Evolutionary conservation across 2,888 invertebrate genomes (phyloP).

Genomic region (Morpho deidamia): DNA sequence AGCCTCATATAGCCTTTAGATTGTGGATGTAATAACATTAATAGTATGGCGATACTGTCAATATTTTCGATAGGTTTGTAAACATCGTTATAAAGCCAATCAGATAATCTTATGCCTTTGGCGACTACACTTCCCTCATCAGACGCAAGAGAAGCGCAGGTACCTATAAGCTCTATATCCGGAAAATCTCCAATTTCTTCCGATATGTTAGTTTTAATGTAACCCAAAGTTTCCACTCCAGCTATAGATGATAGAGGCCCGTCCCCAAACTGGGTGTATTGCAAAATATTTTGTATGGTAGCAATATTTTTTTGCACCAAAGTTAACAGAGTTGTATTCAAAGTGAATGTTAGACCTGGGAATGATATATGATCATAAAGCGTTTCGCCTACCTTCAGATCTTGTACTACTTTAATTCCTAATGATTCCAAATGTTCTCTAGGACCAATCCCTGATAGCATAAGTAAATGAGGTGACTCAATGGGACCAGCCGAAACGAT

Average conservation of each 20-base stretch:
- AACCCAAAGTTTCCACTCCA: slow-evolving; percentile 78
- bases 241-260: slow-evolving; percentile 76
- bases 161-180: slow-evolving; percentile 81
- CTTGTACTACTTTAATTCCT: slow-evolving; percentile 78
- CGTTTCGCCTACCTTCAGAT: slow-evolving; percentile 82
- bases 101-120: slow-evolving; percentile 54
- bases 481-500: slow-evolving; percentile 85
- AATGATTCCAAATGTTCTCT: slow-evolving; percentile 75
- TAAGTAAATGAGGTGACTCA: slow-evolving; percentile 86
- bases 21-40: slow-evolving; percentile 80
- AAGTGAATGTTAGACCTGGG: slow-evolving; percentile 72
- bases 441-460: slow-evolving; percentile 83
- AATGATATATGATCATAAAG: slow-evolving; percentile 83
- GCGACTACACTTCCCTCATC: slow-evolving; percentile 70
- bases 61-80: slow-evolving; percentile 57
- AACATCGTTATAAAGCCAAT: slow-evolving; percentile 59
- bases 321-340: slow-evolving; percentile 61
- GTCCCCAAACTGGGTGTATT: slow-evolving; percentile 58
- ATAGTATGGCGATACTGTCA: slow-evolving; percentile 68
- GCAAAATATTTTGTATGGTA: slow-evolving; percentile 46
- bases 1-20: slow-evolving; percentile 82
- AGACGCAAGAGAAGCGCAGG: slow-evolving; percentile 75
- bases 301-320: slow-evolving; percentile 44
- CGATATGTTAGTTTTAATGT: slow-evolving; percentile 78
- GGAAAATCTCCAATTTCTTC: slow-evolving; percentile 75